Base-by-base conservation (phyloP, 37 sponge, comb jelly and placozoan species). In the Haliclona indistincta region DNA sequence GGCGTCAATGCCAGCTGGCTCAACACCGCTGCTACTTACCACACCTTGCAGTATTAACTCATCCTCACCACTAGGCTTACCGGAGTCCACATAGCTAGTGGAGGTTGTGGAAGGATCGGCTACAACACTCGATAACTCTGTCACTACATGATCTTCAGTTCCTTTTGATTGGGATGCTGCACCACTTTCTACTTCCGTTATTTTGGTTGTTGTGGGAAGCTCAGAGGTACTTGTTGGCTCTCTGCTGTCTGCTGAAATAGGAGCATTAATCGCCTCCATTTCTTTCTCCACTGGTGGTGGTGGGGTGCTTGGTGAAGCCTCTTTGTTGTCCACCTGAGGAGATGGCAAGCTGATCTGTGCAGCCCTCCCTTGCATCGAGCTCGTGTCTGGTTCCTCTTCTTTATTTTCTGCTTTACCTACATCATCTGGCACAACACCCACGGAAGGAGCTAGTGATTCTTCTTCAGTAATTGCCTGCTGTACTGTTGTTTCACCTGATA, bases 1-100 rank as follows among this genome's bases (percentile, higher is more conserved):
- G 52, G 77, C 78, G 17, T 85, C 79, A 39, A 78, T 72, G 30
- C 54, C 63, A 76, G 70, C 84, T 83, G 60, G 60, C 60, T 58
- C 60, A 8, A 58, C 60, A 58, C 26, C 28, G 7, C 11, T 58
- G 25, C 60, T 58, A 20, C n/a, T 58, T 25, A 58, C 60, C n/a
- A 25, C 60, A 20, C 60, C n/a, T 6, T n/a, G 26, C 22, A 26
- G n/a, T 20, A 25, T 26, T 58, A 8, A 17, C 13, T 13, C 60
- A 58, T 58, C 60, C 25, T 26, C 60, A 6, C 28, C 28, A 58
- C 51, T 10, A 47, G 51, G 51, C 10, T n/a, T n/a, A n/a, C n/a
- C n/a, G n/a, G n/a, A n/a, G n/a, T n/a, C n/a, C n/a, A n/a, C n/a
- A n/a, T n/a, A n/a, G n/a, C n/a, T n/a, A n/a, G n/a, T n/a, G n/a